Percentiles rank a stretch among this genome's conserved stretches.
These are phyloP conservation scores for Drosophila micromelanica DNA, from an alignment of 1,140 invertebrate species.

Conservation along the genomic window DNA sequence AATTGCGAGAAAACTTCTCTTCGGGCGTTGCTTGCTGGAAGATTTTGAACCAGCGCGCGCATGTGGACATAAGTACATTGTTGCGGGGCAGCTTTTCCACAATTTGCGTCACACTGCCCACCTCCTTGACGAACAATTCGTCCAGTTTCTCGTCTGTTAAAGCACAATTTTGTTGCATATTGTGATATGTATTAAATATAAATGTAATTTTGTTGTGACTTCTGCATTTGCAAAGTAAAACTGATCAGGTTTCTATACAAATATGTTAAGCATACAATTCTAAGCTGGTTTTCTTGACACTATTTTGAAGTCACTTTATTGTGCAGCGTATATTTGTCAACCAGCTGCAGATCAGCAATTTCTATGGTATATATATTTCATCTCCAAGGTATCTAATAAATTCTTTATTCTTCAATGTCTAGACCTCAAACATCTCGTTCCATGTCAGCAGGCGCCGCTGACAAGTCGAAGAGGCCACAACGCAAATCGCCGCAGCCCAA, in stretches of 20 bases:
- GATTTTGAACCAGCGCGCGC: conserved; percentile 64
- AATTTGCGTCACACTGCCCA: conserved; percentile 38
- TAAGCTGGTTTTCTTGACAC: too few relatives aligned
- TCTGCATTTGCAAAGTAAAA: not conserved
- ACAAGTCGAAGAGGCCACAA: conserved; percentile 56
- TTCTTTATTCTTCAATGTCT: not conserved
- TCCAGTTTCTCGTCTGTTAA: conserved; percentile 47
- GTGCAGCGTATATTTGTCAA: too few relatives aligned
- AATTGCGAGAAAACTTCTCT: conserved; percentile 66
- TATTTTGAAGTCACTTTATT: too few relatives aligned
- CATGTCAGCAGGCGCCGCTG: conserved; percentile 76
- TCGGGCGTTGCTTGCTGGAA: conserved; percentile 34
- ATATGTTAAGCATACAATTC: not conserved
- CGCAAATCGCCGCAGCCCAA: conserved; percentile 35
- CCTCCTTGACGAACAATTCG: conserved; percentile 57
- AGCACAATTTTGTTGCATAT: conserved; percentile 24
- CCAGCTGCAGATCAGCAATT: too few relatives aligned
- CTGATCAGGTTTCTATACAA: not conserved
- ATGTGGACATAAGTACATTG: conserved; percentile 26
- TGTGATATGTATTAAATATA: conserved; percentile 3
- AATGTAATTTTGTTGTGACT: not conserved
- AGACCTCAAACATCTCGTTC: conserved; percentile 81
- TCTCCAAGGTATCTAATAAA: not conserved
- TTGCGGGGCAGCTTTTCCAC: conserved; percentile 32
- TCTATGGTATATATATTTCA: too few relatives aligned